Evolutionary conservation across 2,797 vertebrate species (phyloP).

Genomic region (Microhierax caerulescens): DNA sequence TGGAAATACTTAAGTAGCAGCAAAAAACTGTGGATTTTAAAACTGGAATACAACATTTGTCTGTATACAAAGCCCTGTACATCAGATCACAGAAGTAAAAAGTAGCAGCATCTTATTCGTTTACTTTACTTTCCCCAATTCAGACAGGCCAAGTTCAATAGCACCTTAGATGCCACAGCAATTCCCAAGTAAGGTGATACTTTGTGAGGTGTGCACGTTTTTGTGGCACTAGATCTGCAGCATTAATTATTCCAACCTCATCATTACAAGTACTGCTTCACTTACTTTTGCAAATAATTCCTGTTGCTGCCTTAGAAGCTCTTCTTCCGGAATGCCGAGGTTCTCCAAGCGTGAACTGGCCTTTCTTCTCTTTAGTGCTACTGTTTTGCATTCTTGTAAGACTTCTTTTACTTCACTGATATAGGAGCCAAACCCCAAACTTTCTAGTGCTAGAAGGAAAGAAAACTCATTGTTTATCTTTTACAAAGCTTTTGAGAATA

Average conservation of each 20-base stretch:
- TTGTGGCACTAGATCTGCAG: not conserved
- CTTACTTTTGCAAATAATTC: conserved; percentile 97
- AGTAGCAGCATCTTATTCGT: not conserved
- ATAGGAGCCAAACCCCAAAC: conserved; percentile 96
- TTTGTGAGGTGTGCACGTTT: not conserved
- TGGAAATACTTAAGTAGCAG: not conserved
- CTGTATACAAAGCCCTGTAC: not conserved
- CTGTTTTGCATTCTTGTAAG: conserved; percentile 98
- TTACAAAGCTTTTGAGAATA: not conserved
- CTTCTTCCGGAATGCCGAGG: conserved; percentile 97
- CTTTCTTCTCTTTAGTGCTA: conserved; percentile 97
- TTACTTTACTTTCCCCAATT: not conserved
- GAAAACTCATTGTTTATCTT: not conserved
- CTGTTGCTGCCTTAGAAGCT: conserved; percentile 95
- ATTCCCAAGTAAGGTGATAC: not conserved
- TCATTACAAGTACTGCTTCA: not conserved
- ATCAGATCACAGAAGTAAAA: not conserved
- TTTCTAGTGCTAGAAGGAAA: conserved; percentile 88
- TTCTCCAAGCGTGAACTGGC: conserved; percentile 96
- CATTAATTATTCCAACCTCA: not conserved
- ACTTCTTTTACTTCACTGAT: conserved; percentile 98
- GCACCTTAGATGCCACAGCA: not conserved
- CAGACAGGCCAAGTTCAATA: not conserved
- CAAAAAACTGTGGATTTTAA: not conserved
- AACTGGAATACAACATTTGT: not conserved